Evolutionary conservation across 1,140 invertebrate species (phyloP).

Genomic region (Heliconius congener): DNA sequence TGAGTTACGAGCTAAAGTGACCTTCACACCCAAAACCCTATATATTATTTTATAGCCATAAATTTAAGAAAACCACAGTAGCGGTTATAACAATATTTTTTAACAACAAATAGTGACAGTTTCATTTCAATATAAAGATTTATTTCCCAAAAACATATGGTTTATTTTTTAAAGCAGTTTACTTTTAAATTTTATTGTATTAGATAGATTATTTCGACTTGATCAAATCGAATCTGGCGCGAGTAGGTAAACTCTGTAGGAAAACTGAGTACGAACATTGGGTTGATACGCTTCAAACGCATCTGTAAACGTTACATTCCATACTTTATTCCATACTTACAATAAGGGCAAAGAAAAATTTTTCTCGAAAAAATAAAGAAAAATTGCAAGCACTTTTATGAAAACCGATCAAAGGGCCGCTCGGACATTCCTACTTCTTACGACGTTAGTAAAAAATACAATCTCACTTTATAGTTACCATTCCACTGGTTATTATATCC

Average conservation of each 20-base stretch:
- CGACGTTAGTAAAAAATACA: constrained; percentile 81
- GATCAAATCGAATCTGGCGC: background rate
- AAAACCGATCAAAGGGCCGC: constrained; percentile 78
- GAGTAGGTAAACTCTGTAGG: background rate
- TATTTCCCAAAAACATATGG: too few species aligned
- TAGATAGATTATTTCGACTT: background rate
- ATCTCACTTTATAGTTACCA: constrained; percentile 81
- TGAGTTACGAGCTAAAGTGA: constrained; percentile 70
- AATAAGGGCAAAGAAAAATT: constrained; percentile 59
- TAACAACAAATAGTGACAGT: background rate
- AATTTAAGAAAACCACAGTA: background rate
- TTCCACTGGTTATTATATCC: constrained; percentile 80
- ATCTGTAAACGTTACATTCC: constrained; percentile 52
- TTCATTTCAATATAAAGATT: background rate
- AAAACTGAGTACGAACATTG: background rate
- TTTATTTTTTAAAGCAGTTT: background rate
- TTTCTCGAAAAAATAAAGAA: constrained; percentile 66
- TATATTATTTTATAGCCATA: constrained; percentile 42
- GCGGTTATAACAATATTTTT: background rate
- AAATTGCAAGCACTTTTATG: constrained; percentile 75
- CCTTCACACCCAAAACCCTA: constrained; percentile 56
- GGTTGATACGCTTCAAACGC: constrained; percentile 20
- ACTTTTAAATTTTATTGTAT: background rate
- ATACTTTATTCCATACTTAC: constrained; percentile 45
- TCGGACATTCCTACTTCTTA: constrained; percentile 78